Conservation (phyloP, 2,888 invertebrate species). For the Malthinus flaveolus region DNA sequence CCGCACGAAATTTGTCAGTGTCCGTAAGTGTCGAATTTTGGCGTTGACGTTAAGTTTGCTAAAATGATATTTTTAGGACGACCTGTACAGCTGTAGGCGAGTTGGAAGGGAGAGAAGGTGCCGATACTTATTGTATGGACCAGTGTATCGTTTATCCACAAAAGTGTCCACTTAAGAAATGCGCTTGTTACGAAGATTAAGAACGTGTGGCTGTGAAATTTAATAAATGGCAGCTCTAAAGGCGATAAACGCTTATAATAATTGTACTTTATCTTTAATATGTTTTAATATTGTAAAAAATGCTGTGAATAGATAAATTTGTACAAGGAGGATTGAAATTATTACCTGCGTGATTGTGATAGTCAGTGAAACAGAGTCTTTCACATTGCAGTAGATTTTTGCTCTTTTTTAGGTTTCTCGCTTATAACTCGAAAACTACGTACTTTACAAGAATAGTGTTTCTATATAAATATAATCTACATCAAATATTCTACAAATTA, state of each 20-base stretch:
- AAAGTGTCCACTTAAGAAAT: conserved; percentile 26
- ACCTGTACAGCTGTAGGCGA: conserved; percentile 83
- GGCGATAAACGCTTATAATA: background rate
- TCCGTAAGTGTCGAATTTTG: conserved; percentile 68
- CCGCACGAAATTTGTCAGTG: conserved; percentile 76
- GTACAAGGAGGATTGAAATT: background rate
- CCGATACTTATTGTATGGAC: conserved; percentile 85
- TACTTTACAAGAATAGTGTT: no score
- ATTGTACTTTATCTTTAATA: background rate
- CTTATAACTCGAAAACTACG: no score
- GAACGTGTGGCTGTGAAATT: background rate
- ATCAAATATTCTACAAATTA: no score
- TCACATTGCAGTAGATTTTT: no score
- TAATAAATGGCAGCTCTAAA: background rate
- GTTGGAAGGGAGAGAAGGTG: conserved; percentile 70
- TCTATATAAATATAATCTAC: no score
- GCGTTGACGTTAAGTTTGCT: background rate
- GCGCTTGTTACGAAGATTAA: conserved; percentile 19
- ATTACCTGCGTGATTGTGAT: no score
- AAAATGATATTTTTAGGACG: conserved; percentile 61
- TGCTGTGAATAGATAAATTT: conserved; percentile 6
- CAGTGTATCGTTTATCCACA: conserved; percentile 80
- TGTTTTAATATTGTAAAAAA: background rate
- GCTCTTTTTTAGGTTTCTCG: no score
- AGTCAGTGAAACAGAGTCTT: no score